phyloP scores from a whole-genome alignment of 2,797 vertebrate genomes.

The Petrocephalus sullivani region DNA sequence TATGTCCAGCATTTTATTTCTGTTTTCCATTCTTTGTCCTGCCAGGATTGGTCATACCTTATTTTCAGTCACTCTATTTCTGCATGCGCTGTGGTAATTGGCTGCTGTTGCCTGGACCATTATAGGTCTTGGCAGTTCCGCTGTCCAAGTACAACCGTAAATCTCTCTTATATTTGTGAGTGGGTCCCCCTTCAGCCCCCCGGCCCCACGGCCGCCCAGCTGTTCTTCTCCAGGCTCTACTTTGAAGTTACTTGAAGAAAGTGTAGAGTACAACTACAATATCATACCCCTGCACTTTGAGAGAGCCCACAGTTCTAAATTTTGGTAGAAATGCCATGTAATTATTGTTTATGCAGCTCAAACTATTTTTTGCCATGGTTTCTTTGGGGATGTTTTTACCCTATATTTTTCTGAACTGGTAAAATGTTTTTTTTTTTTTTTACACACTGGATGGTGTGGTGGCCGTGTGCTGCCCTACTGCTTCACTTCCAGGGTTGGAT shows the following conservation, averaged over 20 bases:
- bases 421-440: background rate
- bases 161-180: background rate
- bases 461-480: background rate
- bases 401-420: background rate
- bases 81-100: background rate
- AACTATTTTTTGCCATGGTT: constrained; percentile 1
- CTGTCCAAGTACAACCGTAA: background rate
- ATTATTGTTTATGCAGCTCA: background rate
- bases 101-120: background rate
- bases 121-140: background rate
- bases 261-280: background rate
- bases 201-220: background rate
- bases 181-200: background rate
- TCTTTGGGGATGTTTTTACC: constrained; percentile 13
- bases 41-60: constrained; percentile 6
- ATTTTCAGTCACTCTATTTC: background rate
- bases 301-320: background rate
- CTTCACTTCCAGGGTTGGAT: background rate
- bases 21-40: constrained; percentile 5
- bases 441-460: background rate
- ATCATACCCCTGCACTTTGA: background rate
- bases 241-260: background rate
- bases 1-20: background rate
- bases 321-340: constrained; percentile 9
- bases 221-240: background rate